phyloP scores from a whole-genome alignment of 2,888 invertebrate genomes.

The Cryptophagus acutangulus region DNA sequence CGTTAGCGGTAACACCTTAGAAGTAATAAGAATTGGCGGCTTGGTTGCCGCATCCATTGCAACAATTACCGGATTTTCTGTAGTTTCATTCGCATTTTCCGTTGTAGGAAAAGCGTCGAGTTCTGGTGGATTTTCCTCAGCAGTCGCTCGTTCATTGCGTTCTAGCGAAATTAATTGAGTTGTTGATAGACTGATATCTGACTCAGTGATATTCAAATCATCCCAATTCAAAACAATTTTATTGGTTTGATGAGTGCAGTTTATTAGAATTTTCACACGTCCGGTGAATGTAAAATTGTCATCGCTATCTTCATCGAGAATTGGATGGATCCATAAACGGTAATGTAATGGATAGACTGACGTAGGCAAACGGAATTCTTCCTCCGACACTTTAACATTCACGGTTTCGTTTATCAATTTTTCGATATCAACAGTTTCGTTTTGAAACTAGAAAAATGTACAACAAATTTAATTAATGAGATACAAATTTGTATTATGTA shows the following conservation, averaged over 20 bases:
- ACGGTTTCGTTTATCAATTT: constrained; percentile 40
- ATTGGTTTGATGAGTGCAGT: constrained; percentile 36
- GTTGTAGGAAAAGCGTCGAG: constrained; percentile 2
- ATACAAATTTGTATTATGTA: too few relatives aligned
- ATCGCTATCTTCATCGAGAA: constrained; percentile 35
- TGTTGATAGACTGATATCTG: constrained; percentile 32
- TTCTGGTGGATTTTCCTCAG: background rate
- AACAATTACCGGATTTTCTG: constrained; percentile 11
- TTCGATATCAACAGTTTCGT: constrained; percentile 39
- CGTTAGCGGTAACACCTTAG: constrained; percentile 21
- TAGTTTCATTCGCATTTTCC: constrained; percentile 12
- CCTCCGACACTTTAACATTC: constrained; percentile 32
- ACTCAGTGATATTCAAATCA: constrained; percentile 33
- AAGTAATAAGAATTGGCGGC: constrained; percentile 18
- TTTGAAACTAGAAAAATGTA: constrained; percentile 30
- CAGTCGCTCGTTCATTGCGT: constrained; percentile 3
- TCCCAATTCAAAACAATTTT: constrained; percentile 40
- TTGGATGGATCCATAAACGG: constrained; percentile 39
- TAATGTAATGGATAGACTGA: constrained; percentile 38
- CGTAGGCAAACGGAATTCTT: constrained; percentile 37
- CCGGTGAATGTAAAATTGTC: constrained; percentile 43
- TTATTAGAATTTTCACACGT: constrained; percentile 37
- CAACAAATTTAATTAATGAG: too few relatives aligned
- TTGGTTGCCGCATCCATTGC: constrained; percentile 13
- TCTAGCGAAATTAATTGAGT: constrained; percentile 17